Percentiles rank a stretch among this genome's conserved stretches.
Conservation (phyloP, 2,113 vertebrate species). For the Hippoglossus stenolepis region DNA sequence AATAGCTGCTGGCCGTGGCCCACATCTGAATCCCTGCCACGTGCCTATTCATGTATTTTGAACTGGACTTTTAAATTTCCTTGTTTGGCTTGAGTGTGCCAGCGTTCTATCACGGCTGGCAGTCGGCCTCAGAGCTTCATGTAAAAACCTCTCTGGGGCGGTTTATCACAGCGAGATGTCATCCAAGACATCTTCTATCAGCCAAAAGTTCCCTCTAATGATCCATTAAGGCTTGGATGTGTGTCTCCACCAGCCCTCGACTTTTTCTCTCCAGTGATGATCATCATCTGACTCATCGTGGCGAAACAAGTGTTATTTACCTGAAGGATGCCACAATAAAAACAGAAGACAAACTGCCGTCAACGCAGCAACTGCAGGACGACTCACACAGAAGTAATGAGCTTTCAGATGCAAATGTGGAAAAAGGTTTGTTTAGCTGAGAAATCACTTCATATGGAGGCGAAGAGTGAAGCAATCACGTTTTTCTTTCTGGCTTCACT, state of each 20-base stretch:
- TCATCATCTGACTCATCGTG: constrained; percentile 7
- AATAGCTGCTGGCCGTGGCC: neutral
- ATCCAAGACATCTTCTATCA: constrained; percentile 49
- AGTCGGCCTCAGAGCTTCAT: constrained; percentile 38
- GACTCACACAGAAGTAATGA: constrained; percentile 1
- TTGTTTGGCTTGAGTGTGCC: constrained; percentile 40
- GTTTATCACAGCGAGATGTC: constrained; percentile 51
- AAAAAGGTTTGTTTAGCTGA: constrained; percentile 35
- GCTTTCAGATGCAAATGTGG: constrained; percentile 33
- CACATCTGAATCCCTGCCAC: constrained; percentile 32
- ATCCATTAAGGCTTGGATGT: constrained; percentile 47
- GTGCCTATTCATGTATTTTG: constrained; percentile 24
- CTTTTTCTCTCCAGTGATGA: constrained; percentile 13
- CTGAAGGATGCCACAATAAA: neutral
- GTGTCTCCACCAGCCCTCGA: constrained; percentile 30
- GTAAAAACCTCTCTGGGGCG: constrained; percentile 50
- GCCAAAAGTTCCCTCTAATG: constrained; percentile 62
- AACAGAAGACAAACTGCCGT: neutral
- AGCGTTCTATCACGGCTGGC: constrained; percentile 49
- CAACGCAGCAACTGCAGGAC: constrained; percentile 7
- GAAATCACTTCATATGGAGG: constrained; percentile 56
- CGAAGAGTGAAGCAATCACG: constrained; percentile 51
- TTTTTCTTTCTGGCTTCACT: constrained; percentile 50
- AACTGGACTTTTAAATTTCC: constrained; percentile 31
- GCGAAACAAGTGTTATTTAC: constrained; percentile 30